A percentile compares a stretch with the other conserved stretches of the same genome.
These are phyloP conservation scores for Clarias platycephalus DNA, from an alignment of 2,797 vertebrate genomes.

Conservation along the genomic window DNA sequence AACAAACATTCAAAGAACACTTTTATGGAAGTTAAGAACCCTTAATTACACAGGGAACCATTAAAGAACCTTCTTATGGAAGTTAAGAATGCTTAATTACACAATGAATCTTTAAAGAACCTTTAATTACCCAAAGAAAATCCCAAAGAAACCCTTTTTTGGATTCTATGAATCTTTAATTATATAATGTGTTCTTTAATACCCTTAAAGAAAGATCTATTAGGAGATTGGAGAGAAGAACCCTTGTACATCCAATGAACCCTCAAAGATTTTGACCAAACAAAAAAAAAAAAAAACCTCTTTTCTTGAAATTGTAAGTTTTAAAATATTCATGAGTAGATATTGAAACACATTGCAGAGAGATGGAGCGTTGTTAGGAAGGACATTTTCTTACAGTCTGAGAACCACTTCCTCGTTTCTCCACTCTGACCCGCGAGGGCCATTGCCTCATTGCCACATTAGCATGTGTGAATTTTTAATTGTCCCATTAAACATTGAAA, in stretches of 20 bases:
- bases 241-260: not conserved
- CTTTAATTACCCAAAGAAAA: too few species aligned
- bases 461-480: slow-evolving; percentile 14
- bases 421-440: not conserved
- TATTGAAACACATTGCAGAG: not conserved
- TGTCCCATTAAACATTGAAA: slow-evolving; percentile 9
- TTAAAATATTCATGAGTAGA: not conserved
- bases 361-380: not conserved
- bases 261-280: not conserved
- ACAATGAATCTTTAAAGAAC: not conserved
- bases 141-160: too few species aligned
- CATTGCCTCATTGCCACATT: not conserved
- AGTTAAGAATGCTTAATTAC: too few species aligned
- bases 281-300: not conserved
- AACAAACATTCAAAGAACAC: not conserved
- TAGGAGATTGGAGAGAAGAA: too few species aligned
- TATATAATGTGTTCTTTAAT: not conserved
- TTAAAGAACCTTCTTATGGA: not conserved
- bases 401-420: not conserved
- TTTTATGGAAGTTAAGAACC: too few species aligned
- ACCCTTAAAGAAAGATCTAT: not conserved
- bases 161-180: too few species aligned
- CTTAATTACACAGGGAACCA: too few species aligned
- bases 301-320: not conserved
- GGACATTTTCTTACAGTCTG: not conserved